These are phyloP conservation scores for Colinus virginianus DNA, from an alignment of 2,113 vertebrate genomes.

Conservation along the genomic window DNA sequence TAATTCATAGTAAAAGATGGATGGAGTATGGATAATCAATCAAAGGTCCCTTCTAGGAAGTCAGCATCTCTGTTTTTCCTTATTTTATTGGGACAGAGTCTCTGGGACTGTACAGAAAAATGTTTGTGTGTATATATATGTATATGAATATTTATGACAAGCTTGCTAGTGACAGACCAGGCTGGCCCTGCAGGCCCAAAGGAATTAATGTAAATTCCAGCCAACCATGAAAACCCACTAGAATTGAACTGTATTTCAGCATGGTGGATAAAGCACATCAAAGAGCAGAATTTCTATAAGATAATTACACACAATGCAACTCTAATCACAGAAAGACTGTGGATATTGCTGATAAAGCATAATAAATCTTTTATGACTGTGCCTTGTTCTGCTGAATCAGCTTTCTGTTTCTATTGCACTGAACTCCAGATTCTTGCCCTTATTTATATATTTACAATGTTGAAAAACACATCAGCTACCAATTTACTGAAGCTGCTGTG, in stretches of 20 bases:
- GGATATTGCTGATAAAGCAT: conserved; percentile 77
- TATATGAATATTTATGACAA: conserved; percentile 72
- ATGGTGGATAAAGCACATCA: conserved; percentile 74
- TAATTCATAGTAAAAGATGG: conserved; percentile 5
- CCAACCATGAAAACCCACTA: conserved; percentile 60
- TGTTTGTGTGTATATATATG: background rate
- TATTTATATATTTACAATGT: conserved; percentile 28
- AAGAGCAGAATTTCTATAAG: conserved; percentile 73
- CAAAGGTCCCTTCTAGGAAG: background rate
- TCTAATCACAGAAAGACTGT: conserved; percentile 75
- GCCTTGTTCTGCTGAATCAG: conserved; percentile 64
- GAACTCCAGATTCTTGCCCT: background rate
- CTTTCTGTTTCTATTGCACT: conserved; percentile 19
- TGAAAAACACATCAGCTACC: background rate
- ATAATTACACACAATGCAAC: conserved; percentile 77
- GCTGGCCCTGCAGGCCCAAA: conserved; percentile 53
- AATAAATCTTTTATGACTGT: conserved; percentile 60
- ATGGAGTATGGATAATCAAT: conserved; percentile 17
- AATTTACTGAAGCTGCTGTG: background rate
- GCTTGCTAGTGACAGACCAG: conserved; percentile 50
- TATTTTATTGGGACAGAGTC: background rate
- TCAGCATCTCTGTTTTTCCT: background rate
- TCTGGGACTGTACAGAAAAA: background rate
- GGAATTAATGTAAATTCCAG: conserved; percentile 67
- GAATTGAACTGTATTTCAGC: conserved; percentile 75